phyloP scores from a whole-genome alignment of 2,797 vertebrate genomes.

The Cryptoprocta ferox region DNA sequence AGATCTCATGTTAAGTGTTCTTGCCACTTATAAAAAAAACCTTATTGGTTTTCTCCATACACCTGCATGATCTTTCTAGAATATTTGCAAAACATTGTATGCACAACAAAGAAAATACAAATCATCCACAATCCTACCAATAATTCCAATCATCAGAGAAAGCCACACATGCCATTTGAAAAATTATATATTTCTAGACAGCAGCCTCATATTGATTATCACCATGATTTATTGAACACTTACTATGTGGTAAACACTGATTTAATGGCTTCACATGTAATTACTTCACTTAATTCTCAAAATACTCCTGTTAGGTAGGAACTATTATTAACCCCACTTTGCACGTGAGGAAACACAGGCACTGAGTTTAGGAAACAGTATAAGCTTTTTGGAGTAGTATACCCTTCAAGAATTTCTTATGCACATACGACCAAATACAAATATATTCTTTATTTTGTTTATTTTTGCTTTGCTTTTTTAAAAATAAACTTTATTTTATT shows the following conservation, averaged over 20 bases:
- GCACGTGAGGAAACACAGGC: background rate
- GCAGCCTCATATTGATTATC: background rate
- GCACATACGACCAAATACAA: background rate
- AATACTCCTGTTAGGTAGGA: background rate
- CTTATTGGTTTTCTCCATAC: background rate
- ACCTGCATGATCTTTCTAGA: background rate
- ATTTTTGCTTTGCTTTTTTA: background rate
- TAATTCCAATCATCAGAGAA: background rate
- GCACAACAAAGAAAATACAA: background rate
- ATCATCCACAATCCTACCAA: background rate
- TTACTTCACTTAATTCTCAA: background rate
- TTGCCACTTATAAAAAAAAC: background rate
- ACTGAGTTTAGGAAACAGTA: background rate
- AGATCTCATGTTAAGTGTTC: background rate
- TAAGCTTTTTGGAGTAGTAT: background rate
- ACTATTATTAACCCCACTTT: background rate
- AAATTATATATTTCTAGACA: background rate
- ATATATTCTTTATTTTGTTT: background rate
- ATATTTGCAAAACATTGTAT: background rate
- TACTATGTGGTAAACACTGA: background rate
- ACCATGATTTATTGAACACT: background rate
- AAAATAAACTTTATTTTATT: background rate
- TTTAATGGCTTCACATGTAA: background rate
- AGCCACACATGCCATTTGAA: background rate
- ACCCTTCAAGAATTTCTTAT: background rate